Evolutionary conservation across 2,113 vertebrate genomes (phyloP).

Genomic region (Phrynosoma blainvillii): DNA sequence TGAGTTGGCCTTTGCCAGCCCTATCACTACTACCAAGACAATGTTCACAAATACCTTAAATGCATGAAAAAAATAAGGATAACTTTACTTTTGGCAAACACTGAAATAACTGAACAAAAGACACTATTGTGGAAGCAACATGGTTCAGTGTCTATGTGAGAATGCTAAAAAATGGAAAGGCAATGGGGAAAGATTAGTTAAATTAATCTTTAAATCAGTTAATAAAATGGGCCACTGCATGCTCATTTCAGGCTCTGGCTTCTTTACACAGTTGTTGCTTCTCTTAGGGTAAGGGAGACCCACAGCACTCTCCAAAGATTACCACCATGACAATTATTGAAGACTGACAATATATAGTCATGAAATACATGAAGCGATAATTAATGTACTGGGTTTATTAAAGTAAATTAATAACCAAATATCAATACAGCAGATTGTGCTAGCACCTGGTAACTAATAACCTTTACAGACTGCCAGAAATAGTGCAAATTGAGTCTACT

Average conservation of each 20-base stretch:
- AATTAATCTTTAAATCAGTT: too few species aligned
- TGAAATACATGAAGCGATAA: not conserved
- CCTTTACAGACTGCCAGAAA: not conserved
- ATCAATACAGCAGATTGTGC: not conserved
- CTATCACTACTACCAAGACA: not conserved
- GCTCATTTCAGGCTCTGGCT: constrained; percentile 14
- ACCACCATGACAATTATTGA: constrained; percentile 25
- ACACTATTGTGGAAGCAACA: not conserved
- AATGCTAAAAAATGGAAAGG: constrained; percentile 8
- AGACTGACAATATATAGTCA: not conserved
- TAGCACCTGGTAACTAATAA: not conserved
- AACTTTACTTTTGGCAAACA: not conserved
- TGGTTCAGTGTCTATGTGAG: not conserved
- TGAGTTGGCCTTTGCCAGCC: not conserved
- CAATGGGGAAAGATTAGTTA: rapidly evolving
- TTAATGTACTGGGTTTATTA: not conserved
- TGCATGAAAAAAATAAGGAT: not conserved
- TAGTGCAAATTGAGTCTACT: too few species aligned
- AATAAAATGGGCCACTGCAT: constrained; percentile 18
- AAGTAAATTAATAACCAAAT: too few species aligned
- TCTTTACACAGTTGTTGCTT: constrained; percentile 42
- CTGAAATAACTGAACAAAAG: not conserved
- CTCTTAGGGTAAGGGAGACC: constrained; percentile 10
- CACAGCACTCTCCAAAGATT: not conserved
- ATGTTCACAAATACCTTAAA: not conserved